phyloP scores from a whole-genome alignment of 2,113 vertebrate genomes.

The Microcebus griseorufus region DNA sequence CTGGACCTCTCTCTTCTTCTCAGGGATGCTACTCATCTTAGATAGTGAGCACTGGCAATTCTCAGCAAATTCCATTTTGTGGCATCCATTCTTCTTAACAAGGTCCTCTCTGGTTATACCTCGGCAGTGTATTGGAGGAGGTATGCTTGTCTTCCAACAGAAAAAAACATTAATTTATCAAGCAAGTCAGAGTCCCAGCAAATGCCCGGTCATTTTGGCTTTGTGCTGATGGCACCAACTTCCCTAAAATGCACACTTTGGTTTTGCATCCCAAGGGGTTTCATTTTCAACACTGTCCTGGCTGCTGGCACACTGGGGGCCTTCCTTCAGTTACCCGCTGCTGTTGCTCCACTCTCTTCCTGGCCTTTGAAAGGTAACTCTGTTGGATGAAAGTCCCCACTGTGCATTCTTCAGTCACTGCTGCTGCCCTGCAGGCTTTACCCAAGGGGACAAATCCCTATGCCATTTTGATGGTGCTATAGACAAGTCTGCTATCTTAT shows the following conservation, averaged over 20 bases:
- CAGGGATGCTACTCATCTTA: background rate
- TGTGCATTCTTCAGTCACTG: background rate
- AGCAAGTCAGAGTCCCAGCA: background rate
- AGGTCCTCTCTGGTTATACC: background rate
- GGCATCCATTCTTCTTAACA: background rate
- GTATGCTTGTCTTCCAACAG: background rate
- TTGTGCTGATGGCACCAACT: background rate
- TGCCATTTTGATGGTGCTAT: background rate
- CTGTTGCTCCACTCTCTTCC: background rate
- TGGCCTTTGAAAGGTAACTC: constrained; percentile 26
- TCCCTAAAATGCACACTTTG: background rate
- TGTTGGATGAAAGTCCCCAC: background rate
- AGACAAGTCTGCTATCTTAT: background rate
- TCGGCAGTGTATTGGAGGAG: background rate
- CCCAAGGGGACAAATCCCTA: background rate
- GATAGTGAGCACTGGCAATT: background rate
- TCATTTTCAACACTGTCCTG: background rate
- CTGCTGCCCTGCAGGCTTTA: background rate
- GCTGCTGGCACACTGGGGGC: background rate
- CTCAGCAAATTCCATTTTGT: background rate
- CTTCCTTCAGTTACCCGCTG: constrained; percentile 23
- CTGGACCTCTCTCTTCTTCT: background rate
- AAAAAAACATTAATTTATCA: background rate
- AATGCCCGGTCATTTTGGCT: background rate
- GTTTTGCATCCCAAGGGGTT: background rate